phyloP scores from a whole-genome alignment of 2,113 vertebrate genomes.

The Lanius ludovicianus region DNA sequence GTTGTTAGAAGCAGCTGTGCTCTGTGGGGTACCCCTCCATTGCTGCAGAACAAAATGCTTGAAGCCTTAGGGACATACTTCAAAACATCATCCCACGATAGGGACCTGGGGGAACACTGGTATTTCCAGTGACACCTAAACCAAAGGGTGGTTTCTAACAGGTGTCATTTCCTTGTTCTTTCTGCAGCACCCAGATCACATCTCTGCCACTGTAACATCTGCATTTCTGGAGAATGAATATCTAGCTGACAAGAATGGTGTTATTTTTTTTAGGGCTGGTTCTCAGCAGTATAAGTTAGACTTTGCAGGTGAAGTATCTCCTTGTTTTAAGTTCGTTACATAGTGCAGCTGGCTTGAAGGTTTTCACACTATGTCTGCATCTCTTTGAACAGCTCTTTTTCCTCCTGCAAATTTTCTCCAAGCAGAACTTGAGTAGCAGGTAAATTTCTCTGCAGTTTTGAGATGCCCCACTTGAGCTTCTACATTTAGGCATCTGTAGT shows the following conservation, averaged over 20 bases:
- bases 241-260: constrained; percentile 25
- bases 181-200: constrained; percentile 69
- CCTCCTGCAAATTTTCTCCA: neutral
- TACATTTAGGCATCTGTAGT: neutral
- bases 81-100: fast-evolving
- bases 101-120: neutral
- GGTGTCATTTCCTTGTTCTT: neutral
- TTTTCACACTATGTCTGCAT: neutral
- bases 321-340: neutral
- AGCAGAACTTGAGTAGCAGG: neutral
- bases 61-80: neutral
- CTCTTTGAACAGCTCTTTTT: neutral
- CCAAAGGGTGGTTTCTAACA: neutral
- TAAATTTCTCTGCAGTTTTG: neutral
- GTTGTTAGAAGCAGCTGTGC: neutral
- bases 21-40: neutral
- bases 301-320: constrained; percentile 74
- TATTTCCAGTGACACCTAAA: neutral
- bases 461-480: neutral
- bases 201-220: constrained; percentile 70
- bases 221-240: constrained; percentile 72
- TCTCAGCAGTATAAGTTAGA: constrained; percentile 71
- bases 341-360: neutral
- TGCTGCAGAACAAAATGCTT: neutral
- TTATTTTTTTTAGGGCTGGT: constrained; percentile 73